These are phyloP conservation scores for Grammomys surdaster DNA, from an alignment of 2,113 vertebrate species.

Conservation along the genomic window DNA sequence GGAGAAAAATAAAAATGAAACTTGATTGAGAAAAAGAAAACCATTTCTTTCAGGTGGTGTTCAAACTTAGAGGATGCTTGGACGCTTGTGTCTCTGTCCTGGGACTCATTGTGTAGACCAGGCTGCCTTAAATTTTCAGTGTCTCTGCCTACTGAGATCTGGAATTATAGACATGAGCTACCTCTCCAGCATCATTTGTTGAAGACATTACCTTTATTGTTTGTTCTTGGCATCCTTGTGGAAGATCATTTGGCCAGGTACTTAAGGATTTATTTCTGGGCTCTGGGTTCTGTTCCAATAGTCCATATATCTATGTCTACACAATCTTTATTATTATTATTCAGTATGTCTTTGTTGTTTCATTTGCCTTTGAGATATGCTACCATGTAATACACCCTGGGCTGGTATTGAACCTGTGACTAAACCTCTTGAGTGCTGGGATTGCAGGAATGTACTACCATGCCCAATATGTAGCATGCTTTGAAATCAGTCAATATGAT, in stretches of 20 bases:
- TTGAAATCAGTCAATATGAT: neutral
- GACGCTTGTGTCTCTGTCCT: neutral
- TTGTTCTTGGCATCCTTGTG: neutral
- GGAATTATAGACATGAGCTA: neutral
- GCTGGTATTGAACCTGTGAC: neutral
- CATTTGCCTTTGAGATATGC: neutral
- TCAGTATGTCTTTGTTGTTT: neutral
- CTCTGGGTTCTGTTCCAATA: neutral
- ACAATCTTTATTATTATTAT: neutral
- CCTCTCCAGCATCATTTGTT: neutral
- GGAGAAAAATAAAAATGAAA: neutral
- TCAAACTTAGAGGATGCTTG: neutral
- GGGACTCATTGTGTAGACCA: neutral
- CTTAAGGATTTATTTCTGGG: neutral
- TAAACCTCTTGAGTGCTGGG: neutral
- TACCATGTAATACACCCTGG: neutral
- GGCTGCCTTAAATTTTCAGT: neutral
- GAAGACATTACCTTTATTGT: neutral
- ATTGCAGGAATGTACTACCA: neutral
- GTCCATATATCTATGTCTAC: neutral
- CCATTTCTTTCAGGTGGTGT: neutral
- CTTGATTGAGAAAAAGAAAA: neutral
- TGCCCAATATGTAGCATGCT: neutral
- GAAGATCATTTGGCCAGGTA: neutral
- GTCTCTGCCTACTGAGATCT: neutral